Conservation (phyloP, 2,113 vertebrate genomes). For the Scortum barcoo region DNA sequence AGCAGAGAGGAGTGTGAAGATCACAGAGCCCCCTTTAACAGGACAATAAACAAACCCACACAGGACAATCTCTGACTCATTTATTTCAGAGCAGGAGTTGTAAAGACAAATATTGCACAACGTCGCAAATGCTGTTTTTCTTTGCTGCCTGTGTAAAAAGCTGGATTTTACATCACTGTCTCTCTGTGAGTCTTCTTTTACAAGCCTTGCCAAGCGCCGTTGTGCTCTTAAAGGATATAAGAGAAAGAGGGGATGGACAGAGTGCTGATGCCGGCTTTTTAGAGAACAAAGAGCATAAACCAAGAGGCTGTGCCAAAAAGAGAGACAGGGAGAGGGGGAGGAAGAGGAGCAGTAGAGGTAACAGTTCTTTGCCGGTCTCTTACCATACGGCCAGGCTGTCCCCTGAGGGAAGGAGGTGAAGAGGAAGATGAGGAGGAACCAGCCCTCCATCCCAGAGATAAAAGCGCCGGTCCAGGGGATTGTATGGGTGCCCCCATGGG, state of each 20-base stretch:
- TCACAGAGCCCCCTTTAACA: neutral
- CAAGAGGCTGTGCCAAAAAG: conserved; percentile 28
- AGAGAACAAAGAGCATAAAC: conserved; percentile 76
- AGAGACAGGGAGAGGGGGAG: conserved; percentile 21
- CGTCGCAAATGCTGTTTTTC: conserved; percentile 39
- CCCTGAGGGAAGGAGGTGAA: conserved; percentile 75
- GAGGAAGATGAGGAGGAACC: conserved; percentile 72
- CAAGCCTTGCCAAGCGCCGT: conserved; percentile 33
- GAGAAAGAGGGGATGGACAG: conserved; percentile 51
- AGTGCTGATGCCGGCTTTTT: conserved; percentile 74
- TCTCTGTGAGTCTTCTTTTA: conserved; percentile 37
- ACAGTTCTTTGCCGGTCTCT: conserved; percentile 58
- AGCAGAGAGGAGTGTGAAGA: conserved; percentile 4
- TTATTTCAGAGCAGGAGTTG: conserved; percentile 14
- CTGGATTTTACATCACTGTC: conserved; percentile 43
- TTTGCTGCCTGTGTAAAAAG: conserved; percentile 16
- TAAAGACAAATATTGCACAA: conserved; percentile 31
- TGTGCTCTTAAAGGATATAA: conserved; percentile 35
- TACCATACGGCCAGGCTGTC: conserved; percentile 84
- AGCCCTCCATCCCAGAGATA: conserved; percentile 58
- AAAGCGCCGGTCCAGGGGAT: conserved; percentile 47
- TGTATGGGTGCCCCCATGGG: conserved; percentile 55
- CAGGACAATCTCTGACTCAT: conserved; percentile 4
- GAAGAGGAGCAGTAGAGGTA: conserved; percentile 26
- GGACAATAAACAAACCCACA: conserved; percentile 28